A percentile compares a stretch with the other conserved stretches of the same genome.
Evolutionary conservation across 2,797 vertebrate species (phyloP).

Genomic region (Telmatherina bonti): DNA sequence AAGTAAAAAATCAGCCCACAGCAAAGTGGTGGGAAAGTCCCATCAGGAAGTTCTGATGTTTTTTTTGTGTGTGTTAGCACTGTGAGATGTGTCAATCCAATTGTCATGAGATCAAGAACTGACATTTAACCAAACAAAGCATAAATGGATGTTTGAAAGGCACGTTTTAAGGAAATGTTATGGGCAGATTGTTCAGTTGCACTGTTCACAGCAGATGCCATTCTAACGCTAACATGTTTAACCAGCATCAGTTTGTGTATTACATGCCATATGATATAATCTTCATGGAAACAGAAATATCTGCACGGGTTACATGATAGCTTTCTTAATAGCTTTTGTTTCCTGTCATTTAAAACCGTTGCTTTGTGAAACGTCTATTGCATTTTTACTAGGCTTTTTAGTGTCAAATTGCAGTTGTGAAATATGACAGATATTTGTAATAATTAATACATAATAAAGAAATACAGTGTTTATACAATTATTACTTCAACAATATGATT

Average conservation of each 20-base stretch:
- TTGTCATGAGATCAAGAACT: constrained; percentile 30
- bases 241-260: neutral
- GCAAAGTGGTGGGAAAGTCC: constrained; percentile 72
- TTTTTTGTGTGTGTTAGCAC: constrained; percentile 49
- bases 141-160: constrained; percentile 4
- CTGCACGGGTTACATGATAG: constrained; percentile 11
- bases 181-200: constrained; percentile 1
- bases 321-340: neutral
- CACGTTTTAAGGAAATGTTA: neutral
- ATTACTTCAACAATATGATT: neutral
- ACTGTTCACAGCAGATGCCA: constrained; percentile 10
- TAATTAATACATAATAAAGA: too few relatives aligned
- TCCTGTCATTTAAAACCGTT: neutral
- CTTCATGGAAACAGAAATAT: constrained; percentile 6
- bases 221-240: neutral
- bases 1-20: constrained; percentile 61
- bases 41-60: constrained; percentile 76
- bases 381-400: too few relatives aligned
- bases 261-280: constrained; percentile 11
- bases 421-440: too few relatives aligned
- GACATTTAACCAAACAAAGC: constrained; percentile 23
- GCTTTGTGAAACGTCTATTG: neutral
- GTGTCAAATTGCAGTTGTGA: too few relatives aligned
- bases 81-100: constrained; percentile 13
- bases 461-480: neutral